Conservation (phyloP, 2,797 vertebrate genomes). For the Melanotaenia boesemani region DNA sequence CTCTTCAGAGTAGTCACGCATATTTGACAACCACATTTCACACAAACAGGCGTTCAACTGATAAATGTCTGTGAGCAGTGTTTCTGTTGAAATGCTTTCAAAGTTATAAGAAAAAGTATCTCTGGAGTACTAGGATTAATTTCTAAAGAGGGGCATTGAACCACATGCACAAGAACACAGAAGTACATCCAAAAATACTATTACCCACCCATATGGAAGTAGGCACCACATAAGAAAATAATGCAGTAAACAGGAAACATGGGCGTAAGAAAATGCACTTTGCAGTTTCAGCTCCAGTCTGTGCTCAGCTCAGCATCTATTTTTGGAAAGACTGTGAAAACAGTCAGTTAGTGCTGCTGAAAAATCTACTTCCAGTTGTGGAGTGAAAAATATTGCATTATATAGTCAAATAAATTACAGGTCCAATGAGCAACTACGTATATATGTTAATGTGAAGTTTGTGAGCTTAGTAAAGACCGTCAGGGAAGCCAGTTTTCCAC, state of each 20-base stretch:
- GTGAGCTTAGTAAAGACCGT: conserved; percentile 46
- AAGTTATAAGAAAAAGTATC: conserved; percentile 1
- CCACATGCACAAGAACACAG: conserved; percentile 11
- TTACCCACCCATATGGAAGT: conserved; percentile 60
- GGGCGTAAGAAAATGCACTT: conserved; percentile 78
- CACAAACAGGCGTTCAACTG: conserved; percentile 33
- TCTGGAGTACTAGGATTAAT: not conserved
- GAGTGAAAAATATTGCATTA: conserved; percentile 41
- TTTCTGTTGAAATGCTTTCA: not conserved
- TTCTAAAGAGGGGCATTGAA: conserved; percentile 6
- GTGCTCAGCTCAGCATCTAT: conserved; percentile 71
- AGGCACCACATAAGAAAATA: conserved; percentile 71
- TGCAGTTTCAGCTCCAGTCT: conserved; percentile 72
- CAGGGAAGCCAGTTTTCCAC: conserved; percentile 48
- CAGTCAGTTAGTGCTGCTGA: conserved; percentile 42
- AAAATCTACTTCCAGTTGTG: conserved; percentile 29
- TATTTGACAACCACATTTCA: conserved; percentile 52
- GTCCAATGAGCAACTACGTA: conserved; percentile 50
- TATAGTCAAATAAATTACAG: conserved; percentile 58
- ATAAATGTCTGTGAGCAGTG: conserved; percentile 23
- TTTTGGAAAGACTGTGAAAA: conserved; percentile 71
- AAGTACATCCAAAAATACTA: conserved; percentile 50
- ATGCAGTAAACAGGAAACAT: conserved; percentile 82
- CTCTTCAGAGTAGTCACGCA: conserved; percentile 52
- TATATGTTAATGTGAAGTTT: conserved; percentile 57